These are phyloP conservation scores for Mugil cephalus DNA, from an alignment of 2,113 vertebrate genomes.

Conservation along the genomic window DNA sequence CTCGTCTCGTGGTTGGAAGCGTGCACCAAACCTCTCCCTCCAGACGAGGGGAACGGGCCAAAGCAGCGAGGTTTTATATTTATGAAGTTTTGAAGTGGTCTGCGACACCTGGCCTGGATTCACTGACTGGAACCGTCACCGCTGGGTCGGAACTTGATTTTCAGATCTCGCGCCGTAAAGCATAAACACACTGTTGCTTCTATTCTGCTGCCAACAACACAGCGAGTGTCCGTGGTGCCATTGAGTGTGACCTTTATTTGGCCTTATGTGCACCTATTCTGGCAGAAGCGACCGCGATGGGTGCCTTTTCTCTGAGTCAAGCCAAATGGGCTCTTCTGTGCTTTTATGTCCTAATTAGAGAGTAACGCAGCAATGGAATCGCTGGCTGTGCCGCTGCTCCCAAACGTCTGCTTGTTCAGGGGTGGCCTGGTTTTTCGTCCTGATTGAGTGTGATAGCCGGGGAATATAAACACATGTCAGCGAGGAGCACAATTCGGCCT, in stretches of 20 bases:
- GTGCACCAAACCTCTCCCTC: too few species aligned
- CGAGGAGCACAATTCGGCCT: slow-evolving; percentile 48
- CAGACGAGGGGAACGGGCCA: too few species aligned
- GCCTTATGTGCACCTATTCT: slow-evolving; percentile 35
- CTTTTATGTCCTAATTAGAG: slow-evolving; percentile 77
- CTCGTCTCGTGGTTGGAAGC: too few species aligned
- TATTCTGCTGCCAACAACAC: not conserved
- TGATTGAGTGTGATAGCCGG: slow-evolving; percentile 71
- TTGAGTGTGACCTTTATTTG: slow-evolving; percentile 38
- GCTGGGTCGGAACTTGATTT: not conserved
- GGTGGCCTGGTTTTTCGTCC: slow-evolving; percentile 70
- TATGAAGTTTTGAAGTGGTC: too few species aligned
- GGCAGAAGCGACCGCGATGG: slow-evolving; percentile 24
- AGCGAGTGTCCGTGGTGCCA: not conserved
- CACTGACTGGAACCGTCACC: not conserved
- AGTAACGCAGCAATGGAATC: slow-evolving; percentile 56
- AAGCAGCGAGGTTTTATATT: not conserved
- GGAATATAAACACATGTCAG: slow-evolving; percentile 65
- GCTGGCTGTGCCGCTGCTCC: slow-evolving; percentile 51
- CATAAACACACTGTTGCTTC: not conserved
- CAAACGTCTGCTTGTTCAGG: slow-evolving; percentile 66
- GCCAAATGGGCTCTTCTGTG: slow-evolving; percentile 49
- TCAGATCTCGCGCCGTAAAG: not conserved
- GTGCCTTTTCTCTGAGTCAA: slow-evolving; percentile 54
- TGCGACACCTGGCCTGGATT: too few species aligned